phyloP scores from a whole-genome alignment of 2,113 vertebrate species.

The Entosphenus tridentatus region DNA sequence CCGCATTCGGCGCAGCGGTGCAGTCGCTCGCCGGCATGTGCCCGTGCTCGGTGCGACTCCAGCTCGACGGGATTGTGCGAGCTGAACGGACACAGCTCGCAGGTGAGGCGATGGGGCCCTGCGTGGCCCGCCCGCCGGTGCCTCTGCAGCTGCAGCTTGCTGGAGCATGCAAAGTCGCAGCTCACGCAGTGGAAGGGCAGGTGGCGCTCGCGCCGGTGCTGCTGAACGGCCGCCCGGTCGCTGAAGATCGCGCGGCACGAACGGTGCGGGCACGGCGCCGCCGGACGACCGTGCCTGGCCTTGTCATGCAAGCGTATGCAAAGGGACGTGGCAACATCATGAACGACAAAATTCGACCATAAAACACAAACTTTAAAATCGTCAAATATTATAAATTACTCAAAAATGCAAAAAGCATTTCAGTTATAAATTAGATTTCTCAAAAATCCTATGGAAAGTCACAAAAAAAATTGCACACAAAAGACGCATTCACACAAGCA shows the following conservation, averaged over 20 bases:
- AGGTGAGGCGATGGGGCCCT: constrained; percentile 37
- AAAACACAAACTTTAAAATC: too few species aligned
- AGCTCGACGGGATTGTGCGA: constrained; percentile 79
- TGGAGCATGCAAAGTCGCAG: constrained; percentile 76
- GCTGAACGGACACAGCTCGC: constrained; percentile 51
- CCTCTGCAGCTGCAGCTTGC: constrained; percentile 52
- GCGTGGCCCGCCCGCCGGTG: constrained; percentile 67
- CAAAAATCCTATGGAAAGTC: too few species aligned
- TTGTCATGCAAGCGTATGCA: constrained; percentile 25
- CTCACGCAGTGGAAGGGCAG: constrained; percentile 72
- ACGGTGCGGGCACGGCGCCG: constrained; percentile 52
- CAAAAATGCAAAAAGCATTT: too few species aligned
- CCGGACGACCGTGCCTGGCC: constrained; percentile 33
- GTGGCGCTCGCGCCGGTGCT: constrained; percentile 46
- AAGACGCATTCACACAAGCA: too few species aligned
- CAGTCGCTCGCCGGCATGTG: constrained; percentile 77
- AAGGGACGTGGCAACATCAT: too few species aligned
- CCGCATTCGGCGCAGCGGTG: constrained; percentile 57
- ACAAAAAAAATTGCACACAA: too few species aligned
- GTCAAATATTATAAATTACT: too few species aligned
- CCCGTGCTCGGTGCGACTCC: constrained; percentile 48
- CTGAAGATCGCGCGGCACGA: constrained; percentile 46
- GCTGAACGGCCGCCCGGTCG: constrained; percentile 41
- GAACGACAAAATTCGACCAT: too few species aligned
- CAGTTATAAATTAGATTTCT: too few species aligned